Conservation (phyloP, 2,888 invertebrate genomes). For the Incurvaria masculella region DNA sequence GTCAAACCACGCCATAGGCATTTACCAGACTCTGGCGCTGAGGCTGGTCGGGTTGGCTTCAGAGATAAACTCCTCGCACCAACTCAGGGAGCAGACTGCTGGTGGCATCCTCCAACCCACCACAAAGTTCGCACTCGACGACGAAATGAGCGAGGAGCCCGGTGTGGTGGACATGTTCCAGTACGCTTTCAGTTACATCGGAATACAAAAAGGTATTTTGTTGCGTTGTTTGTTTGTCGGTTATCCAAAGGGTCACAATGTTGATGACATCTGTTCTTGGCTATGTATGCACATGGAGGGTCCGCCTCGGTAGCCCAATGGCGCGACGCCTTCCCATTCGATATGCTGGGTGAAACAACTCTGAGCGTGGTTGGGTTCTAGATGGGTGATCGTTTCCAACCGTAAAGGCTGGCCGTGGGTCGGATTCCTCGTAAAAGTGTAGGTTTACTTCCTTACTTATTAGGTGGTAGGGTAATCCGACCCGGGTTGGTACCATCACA, state of each 20-base stretch:
- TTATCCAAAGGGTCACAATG: background rate
- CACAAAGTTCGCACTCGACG: slow-evolving; percentile 20
- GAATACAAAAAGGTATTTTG: slow-evolving; percentile 82
- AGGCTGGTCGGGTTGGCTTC: slow-evolving; percentile 81
- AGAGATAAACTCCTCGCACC: slow-evolving; percentile 60
- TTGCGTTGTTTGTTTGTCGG: no score
- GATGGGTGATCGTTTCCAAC: no score
- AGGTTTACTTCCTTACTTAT: no score
- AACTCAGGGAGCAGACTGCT: slow-evolving; percentile 20
- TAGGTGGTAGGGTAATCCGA: no score
- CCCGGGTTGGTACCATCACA: no score
- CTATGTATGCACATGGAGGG: no score
- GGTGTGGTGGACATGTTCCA: slow-evolving; percentile 63
- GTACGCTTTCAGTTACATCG: slow-evolving; percentile 80
- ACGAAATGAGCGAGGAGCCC: slow-evolving; percentile 33
- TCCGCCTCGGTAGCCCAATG: no score
- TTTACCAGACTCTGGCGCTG: slow-evolving; percentile 79
- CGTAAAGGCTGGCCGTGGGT: no score
- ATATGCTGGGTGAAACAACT: no score
- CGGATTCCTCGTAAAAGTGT: no score
- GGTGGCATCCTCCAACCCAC: slow-evolving; percentile 14
- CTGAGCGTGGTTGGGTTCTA: no score
- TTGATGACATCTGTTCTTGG: background rate
- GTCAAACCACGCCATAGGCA: slow-evolving; percentile 68
- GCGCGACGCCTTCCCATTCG: no score